Conservation (phyloP, 2,113 vertebrate species). For the Gulo gulo region DNA sequence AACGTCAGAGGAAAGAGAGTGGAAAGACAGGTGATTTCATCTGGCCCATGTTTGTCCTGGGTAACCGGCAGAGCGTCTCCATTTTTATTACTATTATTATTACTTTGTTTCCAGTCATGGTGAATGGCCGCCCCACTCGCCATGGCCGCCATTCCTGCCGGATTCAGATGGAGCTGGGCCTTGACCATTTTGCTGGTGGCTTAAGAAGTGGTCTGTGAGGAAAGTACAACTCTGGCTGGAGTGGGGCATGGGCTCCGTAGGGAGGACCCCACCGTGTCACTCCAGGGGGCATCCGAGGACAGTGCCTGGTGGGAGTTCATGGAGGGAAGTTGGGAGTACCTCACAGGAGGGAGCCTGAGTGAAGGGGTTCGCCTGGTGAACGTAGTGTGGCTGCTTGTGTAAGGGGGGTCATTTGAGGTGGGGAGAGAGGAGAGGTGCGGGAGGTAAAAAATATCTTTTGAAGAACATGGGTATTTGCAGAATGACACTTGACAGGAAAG, state of each 20-base stretch:
- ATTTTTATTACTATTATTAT: not conserved
- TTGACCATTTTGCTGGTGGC: not conserved
- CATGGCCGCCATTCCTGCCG: not conserved
- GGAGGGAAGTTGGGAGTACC: not conserved
- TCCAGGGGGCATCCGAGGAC: not conserved
- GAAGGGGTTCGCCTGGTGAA: not conserved
- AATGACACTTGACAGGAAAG: conserved; percentile 23
- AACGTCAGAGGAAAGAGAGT: not conserved
- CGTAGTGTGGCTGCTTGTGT: not conserved
- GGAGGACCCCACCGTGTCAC: not conserved
- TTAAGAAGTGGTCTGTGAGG: not conserved
- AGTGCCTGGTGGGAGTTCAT: not conserved
- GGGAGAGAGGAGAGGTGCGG: not conserved
- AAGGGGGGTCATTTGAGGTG: conserved; percentile 17
- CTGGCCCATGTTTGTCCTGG: not conserved
- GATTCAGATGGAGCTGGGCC: not conserved
- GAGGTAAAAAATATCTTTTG: conserved; percentile 29
- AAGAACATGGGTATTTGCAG: not conserved
- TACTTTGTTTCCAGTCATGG: not conserved
- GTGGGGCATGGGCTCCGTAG: not conserved
- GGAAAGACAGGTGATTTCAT: not conserved
- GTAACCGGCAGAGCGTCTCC: not conserved
- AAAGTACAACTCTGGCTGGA: not conserved
- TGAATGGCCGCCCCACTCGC: not conserved
- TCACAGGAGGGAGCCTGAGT: not conserved